These are phyloP conservation scores for Acleris literana DNA, from an alignment of 2,888 invertebrate genomes.

Conservation along the genomic window DNA sequence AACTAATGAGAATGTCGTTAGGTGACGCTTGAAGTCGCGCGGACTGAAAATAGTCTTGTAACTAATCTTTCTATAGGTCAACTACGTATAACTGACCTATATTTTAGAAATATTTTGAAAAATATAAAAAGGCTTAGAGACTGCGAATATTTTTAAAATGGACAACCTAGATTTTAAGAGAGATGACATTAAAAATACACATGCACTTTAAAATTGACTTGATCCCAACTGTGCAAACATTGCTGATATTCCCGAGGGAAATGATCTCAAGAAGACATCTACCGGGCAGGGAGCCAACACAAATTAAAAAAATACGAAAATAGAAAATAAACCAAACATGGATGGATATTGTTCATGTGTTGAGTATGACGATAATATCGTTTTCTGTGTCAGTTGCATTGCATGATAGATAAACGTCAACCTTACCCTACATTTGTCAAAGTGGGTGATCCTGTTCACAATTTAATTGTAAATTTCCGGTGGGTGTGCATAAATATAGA, in stretches of 20 bases:
- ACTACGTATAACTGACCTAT: not conserved
- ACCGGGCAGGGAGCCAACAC: conserved; percentile 47
- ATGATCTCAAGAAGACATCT: conserved; percentile 43
- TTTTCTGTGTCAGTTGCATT: conserved; percentile 7
- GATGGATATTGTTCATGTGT: conserved; percentile 17
- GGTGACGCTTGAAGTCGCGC: conserved; percentile 9
- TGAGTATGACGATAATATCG: not conserved
- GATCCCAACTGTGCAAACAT: conserved; percentile 50
- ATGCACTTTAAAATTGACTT: conserved; percentile 32
- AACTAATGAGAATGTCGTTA: conserved; percentile 27
- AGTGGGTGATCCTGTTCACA: conserved; percentile 62
- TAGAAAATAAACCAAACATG: conserved; percentile 42
- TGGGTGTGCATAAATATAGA: conserved; percentile 62
- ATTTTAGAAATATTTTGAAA: not conserved
- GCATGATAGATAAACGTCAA: conserved; percentile 40
- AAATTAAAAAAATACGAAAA: conserved; percentile 32
- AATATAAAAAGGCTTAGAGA: no score
- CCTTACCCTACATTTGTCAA: conserved; percentile 66
- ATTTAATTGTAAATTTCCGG: conserved; percentile 60
- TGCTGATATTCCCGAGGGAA: conserved; percentile 37
- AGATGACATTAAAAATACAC: conserved; percentile 18
- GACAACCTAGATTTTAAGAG: conserved; percentile 26
- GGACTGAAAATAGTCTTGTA: not conserved
- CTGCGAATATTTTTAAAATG: conserved; percentile 20
- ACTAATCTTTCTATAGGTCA: not conserved